phyloP scores from a whole-genome alignment of 2,888 invertebrate genomes.

The Seladonia tumulorum region DNA sequence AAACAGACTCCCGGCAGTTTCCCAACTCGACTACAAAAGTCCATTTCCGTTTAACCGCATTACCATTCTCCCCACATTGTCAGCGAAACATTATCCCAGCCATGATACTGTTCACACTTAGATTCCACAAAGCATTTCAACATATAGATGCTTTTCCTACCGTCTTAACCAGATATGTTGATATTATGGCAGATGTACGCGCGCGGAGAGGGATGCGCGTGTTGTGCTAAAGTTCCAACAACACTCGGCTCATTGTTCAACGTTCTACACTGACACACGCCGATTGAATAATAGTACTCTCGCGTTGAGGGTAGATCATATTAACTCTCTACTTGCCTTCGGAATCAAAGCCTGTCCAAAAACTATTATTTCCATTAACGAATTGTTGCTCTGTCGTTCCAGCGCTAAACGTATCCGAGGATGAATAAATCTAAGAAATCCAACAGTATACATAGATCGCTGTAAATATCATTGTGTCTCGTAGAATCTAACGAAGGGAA shows the following conservation, averaged over 20 bases:
- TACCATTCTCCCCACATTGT: slow-evolving; percentile 1
- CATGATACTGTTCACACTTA: not conserved
- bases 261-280: not conserved
- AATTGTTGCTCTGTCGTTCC: not conserved
- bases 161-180: slow-evolving; percentile 32
- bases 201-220: not conserved
- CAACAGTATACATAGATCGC: no score
- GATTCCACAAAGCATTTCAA: not conserved
- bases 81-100: slow-evolving; percentile 14
- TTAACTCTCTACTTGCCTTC: not conserved
- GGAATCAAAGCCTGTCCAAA: not conserved
- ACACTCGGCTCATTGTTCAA: not conserved
- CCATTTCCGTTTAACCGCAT: slow-evolving; percentile 8
- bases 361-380: not conserved
- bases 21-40: slow-evolving; percentile 1
- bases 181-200: slow-evolving; percentile 39
- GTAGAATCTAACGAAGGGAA: no score
- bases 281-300: not conserved
- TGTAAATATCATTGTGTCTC: no score
- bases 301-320: not conserved
- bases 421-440: no score
- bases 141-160: slow-evolving; percentile 34
- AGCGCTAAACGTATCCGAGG: no score
- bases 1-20: not conserved
- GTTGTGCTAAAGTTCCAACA: slow-evolving; percentile 40